Conservation (phyloP, 2,797 vertebrate species). For the Rhinatrema bivittatum region DNA sequence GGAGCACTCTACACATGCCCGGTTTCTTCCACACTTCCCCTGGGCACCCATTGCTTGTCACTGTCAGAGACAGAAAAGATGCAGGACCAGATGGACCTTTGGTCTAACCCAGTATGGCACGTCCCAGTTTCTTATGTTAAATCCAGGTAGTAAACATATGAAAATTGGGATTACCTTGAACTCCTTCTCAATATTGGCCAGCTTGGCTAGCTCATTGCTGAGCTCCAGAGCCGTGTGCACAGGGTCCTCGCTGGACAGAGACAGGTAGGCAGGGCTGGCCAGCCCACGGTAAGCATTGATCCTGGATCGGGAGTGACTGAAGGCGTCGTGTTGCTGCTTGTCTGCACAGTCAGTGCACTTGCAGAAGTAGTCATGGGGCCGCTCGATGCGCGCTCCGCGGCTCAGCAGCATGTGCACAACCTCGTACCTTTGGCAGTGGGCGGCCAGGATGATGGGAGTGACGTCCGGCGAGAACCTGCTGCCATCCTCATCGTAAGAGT, state of each 20-base stretch:
- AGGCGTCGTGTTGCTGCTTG: slow-evolving; percentile 73
- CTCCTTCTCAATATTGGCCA: slow-evolving; percentile 85
- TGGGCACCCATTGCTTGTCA: too few species aligned
- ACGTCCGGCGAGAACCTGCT: slow-evolving; percentile 83
- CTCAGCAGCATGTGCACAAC: slow-evolving; percentile 78
- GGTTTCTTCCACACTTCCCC: too few species aligned
- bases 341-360: slow-evolving; percentile 73
- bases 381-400: slow-evolving; percentile 75
- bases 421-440: slow-evolving; percentile 83
- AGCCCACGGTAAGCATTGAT: slow-evolving; percentile 81
- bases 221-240: slow-evolving; percentile 78
- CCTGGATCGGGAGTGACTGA: slow-evolving; percentile 77
- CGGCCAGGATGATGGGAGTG: slow-evolving; percentile 78
- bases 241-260: slow-evolving; percentile 78
- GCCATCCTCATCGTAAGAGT: slow-evolving; percentile 80
- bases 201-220: slow-evolving; percentile 77
- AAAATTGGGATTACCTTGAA: slow-evolving; percentile 74
- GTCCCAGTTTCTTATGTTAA: too few species aligned
- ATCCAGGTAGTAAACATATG: too few species aligned
- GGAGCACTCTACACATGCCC: too few species aligned
- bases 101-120: too few species aligned
- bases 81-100: too few species aligned
- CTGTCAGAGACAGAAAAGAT: too few species aligned
- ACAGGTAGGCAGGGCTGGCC: slow-evolving; percentile 79
- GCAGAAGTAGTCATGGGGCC: slow-evolving; percentile 82